These are phyloP conservation scores for Drosophila virilis DNA, from an alignment of 1,140 invertebrate species.

Conservation along the genomic window DNA sequence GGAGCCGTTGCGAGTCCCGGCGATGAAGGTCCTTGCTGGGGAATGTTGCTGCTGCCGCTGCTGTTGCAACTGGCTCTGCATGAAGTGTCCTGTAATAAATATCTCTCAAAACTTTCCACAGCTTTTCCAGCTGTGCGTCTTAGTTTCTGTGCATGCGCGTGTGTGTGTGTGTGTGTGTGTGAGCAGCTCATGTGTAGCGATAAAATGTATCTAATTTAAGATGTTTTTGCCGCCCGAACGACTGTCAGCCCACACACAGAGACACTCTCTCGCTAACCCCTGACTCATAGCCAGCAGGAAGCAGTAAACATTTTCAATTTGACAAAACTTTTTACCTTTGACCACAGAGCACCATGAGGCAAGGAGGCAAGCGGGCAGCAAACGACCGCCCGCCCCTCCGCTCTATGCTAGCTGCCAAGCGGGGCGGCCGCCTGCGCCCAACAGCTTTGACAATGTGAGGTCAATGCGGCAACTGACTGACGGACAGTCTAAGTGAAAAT, in stretches of 20 bases:
- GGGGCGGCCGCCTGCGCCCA: slow-evolving; percentile 15
- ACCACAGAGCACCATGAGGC: slow-evolving; percentile 55
- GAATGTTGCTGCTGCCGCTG: slow-evolving; percentile 4
- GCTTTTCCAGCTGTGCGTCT: slow-evolving; percentile 24
- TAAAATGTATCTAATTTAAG: slow-evolving; percentile 82
- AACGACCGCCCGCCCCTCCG: neutral
- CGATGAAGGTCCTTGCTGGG: slow-evolving; percentile 33
- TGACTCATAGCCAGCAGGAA: slow-evolving; percentile 11
- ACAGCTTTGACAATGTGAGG: slow-evolving; percentile 69
- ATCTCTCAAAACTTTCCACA: slow-evolving; percentile 74
- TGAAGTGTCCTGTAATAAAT: slow-evolving; percentile 77
- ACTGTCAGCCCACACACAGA: slow-evolving; percentile 8
- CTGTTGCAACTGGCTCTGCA: slow-evolving; percentile 13
- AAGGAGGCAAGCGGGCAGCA: neutral
- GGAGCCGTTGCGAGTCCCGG: slow-evolving; percentile 24
- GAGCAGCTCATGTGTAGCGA: slow-evolving; percentile 69
- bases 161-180: slow-evolving; percentile 20
- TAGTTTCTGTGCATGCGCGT: slow-evolving; percentile 6
- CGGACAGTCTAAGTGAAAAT: slow-evolving; percentile 50
- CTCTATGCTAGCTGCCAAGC: neutral
- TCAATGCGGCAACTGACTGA: slow-evolving; percentile 75
- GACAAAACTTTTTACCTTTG: slow-evolving; percentile 82
- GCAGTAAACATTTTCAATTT: slow-evolving; percentile 83
- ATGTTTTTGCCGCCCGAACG: slow-evolving; percentile 76
- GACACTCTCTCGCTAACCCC: neutral